These are phyloP conservation scores for Anguilla anguilla DNA, from an alignment of 2,797 vertebrate species.

Conservation along the genomic window DNA sequence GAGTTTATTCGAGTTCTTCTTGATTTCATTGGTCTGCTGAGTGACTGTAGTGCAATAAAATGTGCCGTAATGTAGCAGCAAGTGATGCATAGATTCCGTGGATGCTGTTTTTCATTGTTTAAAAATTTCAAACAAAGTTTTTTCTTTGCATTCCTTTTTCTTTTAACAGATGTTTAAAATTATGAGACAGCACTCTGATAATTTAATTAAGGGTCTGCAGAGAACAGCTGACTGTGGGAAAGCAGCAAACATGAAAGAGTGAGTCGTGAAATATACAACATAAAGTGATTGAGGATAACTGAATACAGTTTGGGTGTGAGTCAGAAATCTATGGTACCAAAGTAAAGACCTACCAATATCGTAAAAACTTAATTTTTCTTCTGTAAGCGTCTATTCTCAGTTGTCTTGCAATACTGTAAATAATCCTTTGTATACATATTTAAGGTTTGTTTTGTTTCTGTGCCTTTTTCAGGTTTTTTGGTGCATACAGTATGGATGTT, in stretches of 20 bases:
- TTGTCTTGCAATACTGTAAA: background rate
- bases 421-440: background rate
- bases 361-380: background rate
- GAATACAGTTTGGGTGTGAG: background rate
- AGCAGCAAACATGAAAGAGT: conserved; percentile 65
- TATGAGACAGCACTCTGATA: conserved; percentile 66
- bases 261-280: conserved; percentile 41
- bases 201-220: conserved; percentile 62
- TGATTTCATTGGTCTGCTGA: background rate
- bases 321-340: background rate
- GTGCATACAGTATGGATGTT: conserved; percentile 80
- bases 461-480: conserved; percentile 63
- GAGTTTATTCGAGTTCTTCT: background rate
- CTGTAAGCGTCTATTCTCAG: background rate
- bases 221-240: conserved; percentile 63
- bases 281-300: background rate
- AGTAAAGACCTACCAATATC: background rate
- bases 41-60: background rate
- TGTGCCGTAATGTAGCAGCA: background rate
- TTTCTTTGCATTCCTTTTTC: conserved; percentile 13
- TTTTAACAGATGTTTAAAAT: conserved; percentile 73
- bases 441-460: background rate
- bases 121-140: background rate
- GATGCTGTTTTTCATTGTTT: background rate
- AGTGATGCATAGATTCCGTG: background rate